Percentiles rank a stretch among this genome's conserved stretches.
Conservation (phyloP, 2,888 invertebrate species). For the Drosophila diplacantha region DNA sequence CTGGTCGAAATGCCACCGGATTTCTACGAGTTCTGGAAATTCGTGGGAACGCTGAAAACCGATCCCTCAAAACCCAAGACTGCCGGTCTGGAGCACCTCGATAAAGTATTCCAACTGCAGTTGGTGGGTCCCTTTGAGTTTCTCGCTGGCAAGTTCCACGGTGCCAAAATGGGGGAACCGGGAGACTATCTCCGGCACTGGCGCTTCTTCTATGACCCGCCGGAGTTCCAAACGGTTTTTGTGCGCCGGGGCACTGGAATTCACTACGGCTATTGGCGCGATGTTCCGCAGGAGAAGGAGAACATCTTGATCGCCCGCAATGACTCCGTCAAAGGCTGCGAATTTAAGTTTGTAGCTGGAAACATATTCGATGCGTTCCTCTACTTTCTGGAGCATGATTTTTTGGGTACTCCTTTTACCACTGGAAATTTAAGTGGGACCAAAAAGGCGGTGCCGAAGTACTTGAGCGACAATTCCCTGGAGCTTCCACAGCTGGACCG, state of each 20-base stretch:
- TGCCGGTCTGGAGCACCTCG: conserved; percentile 81
- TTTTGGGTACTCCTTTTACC: conserved; percentile 80
- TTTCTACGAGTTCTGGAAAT: conserved; percentile 91
- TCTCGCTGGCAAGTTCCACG: conserved; percentile 81
- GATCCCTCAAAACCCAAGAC: conserved; percentile 73
- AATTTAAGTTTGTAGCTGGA: conserved; percentile 83
- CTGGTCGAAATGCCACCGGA: conserved; percentile 92
- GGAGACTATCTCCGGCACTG: conserved; percentile 87
- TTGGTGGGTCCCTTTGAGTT: conserved; percentile 94
- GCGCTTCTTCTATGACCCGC: conserved; percentile 95
- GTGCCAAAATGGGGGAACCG: conserved; percentile 79
- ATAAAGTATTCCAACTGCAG: conserved; percentile 82
- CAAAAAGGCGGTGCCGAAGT: conserved; percentile 81
- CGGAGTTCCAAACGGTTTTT: conserved; percentile 92
- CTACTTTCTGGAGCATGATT: conserved; percentile 74
- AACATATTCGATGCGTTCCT: conserved; percentile 75
- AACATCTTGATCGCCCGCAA: conserved; percentile 87
- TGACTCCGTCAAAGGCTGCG: conserved; percentile 83
- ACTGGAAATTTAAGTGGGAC: conserved; percentile 81
- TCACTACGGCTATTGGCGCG: conserved; percentile 94
- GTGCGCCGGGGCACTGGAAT: conserved; percentile 84
- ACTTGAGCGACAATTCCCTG: conserved; percentile 81
- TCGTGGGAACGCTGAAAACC: conserved; percentile 81
- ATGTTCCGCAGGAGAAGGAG: conserved; percentile 86
- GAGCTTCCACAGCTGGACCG: conserved; percentile 80